phyloP scores from a whole-genome alignment of 2,888 invertebrate genomes.

The Drosophila fungiperda region DNA sequence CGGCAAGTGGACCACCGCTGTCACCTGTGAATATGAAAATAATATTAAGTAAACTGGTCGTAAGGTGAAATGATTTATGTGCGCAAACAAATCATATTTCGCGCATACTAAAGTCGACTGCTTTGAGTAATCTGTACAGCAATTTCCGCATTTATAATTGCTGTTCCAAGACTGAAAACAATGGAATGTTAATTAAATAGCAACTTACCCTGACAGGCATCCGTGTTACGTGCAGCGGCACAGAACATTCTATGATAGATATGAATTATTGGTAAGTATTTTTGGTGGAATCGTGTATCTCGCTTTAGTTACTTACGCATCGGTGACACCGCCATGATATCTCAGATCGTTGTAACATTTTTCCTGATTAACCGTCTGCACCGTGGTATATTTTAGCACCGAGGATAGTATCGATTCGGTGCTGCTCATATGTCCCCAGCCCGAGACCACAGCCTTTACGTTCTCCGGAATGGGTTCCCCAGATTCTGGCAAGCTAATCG shows the following conservation, averaged over 20 bases:
- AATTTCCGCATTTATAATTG: not conserved
- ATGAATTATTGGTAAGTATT: slow-evolving; percentile 32
- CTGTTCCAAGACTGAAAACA: not conserved
- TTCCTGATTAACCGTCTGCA: slow-evolving; percentile 76
- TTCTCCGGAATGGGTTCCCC: slow-evolving; percentile 60
- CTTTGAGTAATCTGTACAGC: not conserved
- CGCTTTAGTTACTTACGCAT: slow-evolving; percentile 74
- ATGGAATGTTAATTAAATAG: not conserved
- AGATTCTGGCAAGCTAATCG: slow-evolving; percentile 67
- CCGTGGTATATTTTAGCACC: slow-evolving; percentile 77
- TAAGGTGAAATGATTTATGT: not conserved
- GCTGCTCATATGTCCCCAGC: slow-evolving; percentile 83
- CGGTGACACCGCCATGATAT: slow-evolving; percentile 78
- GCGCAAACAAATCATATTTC: not conserved
- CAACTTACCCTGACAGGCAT: slow-evolving; percentile 82
- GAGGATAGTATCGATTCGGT: slow-evolving; percentile 70
- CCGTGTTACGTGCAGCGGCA: slow-evolving; percentile 79
- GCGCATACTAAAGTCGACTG: not conserved
- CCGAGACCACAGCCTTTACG: slow-evolving; percentile 73
- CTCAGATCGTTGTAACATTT: slow-evolving; percentile 69
- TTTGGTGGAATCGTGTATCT: slow-evolving; percentile 12
- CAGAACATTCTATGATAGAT: slow-evolving; percentile 81
- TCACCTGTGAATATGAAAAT: slow-evolving; percentile 56
- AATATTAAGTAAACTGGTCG: not conserved
- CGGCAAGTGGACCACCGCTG: slow-evolving; percentile 82